These are phyloP conservation scores for Rhinoderma darwinii DNA, from an alignment of 2,113 vertebrate species.

Conservation along the genomic window DNA sequence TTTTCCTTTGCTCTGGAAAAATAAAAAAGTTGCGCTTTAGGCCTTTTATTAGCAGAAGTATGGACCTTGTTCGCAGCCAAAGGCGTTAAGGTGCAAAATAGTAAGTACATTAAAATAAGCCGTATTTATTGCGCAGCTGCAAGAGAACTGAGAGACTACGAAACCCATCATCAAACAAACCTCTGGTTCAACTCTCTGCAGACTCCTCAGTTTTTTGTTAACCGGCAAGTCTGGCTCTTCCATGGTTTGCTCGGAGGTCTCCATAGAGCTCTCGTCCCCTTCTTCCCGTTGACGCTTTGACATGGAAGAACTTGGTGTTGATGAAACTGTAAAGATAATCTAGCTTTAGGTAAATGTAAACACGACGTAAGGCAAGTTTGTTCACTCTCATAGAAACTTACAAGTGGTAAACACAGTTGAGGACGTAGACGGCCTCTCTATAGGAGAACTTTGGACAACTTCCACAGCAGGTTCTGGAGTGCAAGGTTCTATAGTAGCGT, in stretches of 20 bases:
- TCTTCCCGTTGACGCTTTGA: slow-evolving; percentile 92
- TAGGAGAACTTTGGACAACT: slow-evolving; percentile 84
- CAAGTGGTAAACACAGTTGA: slow-evolving; percentile 90
- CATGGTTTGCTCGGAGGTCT: slow-evolving; percentile 78
- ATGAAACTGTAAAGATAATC: slow-evolving; percentile 79
- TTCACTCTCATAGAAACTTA: slow-evolving; percentile 63
- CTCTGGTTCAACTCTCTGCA: slow-evolving; percentile 89
- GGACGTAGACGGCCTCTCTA: slow-evolving; percentile 91
- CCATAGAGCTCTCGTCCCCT: slow-evolving; percentile 78
- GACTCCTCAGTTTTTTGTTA: slow-evolving; percentile 87
- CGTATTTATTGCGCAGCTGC: background rate
- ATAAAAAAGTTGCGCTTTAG: too few relatives aligned
- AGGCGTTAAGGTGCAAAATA: too few relatives aligned
- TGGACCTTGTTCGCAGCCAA: too few relatives aligned
- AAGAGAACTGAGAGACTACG: background rate
- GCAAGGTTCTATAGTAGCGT: slow-evolving; percentile 83
- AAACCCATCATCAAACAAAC: slow-evolving; percentile 64
- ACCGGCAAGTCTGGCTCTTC: slow-evolving; percentile 89
- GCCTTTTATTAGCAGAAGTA: too few relatives aligned
- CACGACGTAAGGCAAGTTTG: background rate
- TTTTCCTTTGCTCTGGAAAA: too few relatives aligned
- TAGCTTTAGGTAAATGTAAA: background rate
- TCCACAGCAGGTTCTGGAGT: slow-evolving; percentile 87
- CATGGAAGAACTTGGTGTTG: slow-evolving; percentile 85
- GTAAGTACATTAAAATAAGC: too few relatives aligned